Evolutionary conservation across 2,113 vertebrate species (phyloP), one percentile per base, ranked within the genome.

Genomic region (Albula glossodonta): DNA sequence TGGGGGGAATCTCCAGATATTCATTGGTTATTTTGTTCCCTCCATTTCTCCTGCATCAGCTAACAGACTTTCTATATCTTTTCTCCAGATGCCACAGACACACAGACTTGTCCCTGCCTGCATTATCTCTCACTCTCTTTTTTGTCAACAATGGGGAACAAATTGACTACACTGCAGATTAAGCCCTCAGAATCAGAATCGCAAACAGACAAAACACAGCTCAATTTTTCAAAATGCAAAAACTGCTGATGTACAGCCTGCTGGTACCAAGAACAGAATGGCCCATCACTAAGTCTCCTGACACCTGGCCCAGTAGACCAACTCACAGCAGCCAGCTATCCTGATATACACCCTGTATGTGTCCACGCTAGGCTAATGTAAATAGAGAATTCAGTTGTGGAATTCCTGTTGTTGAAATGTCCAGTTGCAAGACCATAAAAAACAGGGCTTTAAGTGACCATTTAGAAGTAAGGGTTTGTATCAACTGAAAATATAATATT

Each of bases 71-170:
- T 88, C 83, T 89, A 82, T 83, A 86, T 88, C 88, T 85, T 82
- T 87, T 84, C 86, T 91, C 89, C 84, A 89, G 87, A 91, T 90
- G 91, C 90, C 88, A 84, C 85, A 89, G 85, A 91, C 84, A 25
- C 86, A 1, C 84, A 86, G 89, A 90, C 90, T 88, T 94, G 92
- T 90, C 88, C 66, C 7, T 90, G 87, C 92, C 87, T 92, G 93
- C 86, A 89, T 57, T 89, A 89, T 91, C 89, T 74, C 90, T 85
- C 80, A 57, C 90, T 85, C 86, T 12, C 78, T 83, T 86, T 63
- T 89, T 86, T 89, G 86, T 92, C 89, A 92, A 88, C 84, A 88
- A 84, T 3, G 0, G 22, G 51, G 49, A 88, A 87, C 89, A 89
- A 90, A 90, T 74, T 87, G 90, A 90, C 84, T 90, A 89, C 87